phyloP scores from a whole-genome alignment of 2,888 invertebrate species.

The Protophormia terraenovae region DNA sequence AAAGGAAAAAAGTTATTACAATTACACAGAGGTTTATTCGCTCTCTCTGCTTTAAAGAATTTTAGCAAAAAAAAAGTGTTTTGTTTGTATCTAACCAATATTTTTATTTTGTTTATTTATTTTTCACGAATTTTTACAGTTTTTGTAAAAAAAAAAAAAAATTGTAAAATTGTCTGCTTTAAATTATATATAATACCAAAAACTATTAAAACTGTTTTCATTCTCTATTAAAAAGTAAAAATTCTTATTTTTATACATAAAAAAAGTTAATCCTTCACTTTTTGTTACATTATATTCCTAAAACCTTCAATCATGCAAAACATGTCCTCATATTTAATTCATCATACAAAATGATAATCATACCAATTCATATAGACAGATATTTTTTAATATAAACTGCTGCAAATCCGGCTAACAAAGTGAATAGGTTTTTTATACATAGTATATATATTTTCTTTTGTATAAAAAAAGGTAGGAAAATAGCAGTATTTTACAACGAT shows the following conservation, averaged over 20 bases:
- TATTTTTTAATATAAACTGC: constrained; percentile 20
- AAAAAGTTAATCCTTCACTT: neutral
- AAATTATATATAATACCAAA: too few relatives aligned
- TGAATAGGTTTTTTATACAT: constrained; percentile 1
- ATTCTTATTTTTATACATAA: neutral
- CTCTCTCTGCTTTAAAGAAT: too few relatives aligned
- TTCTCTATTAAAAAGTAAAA: neutral
- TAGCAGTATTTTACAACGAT: constrained; percentile 42
- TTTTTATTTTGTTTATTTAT: too few relatives aligned
- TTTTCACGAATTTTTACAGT: too few relatives aligned
- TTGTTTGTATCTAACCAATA: too few relatives aligned
- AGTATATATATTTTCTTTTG: neutral
- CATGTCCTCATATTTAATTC: constrained; percentile 53
- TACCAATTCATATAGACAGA: constrained; percentile 14
- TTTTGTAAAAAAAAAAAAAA: too few relatives aligned
- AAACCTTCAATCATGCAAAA: neutral
- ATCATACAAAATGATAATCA: constrained; percentile 48
- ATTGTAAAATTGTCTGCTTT: too few relatives aligned
- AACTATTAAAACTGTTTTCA: too few relatives aligned
- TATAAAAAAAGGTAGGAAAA: constrained; percentile 28
- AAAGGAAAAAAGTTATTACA: too few relatives aligned
- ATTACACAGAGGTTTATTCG: too few relatives aligned
- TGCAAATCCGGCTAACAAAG: constrained; percentile 50
- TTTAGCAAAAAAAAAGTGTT: too few relatives aligned
- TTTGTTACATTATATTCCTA: neutral